Percentiles rank a stretch among this genome's conserved stretches.
Conservation (phyloP, 2,797 vertebrate genomes). For the Buceros bicornis region DNA sequence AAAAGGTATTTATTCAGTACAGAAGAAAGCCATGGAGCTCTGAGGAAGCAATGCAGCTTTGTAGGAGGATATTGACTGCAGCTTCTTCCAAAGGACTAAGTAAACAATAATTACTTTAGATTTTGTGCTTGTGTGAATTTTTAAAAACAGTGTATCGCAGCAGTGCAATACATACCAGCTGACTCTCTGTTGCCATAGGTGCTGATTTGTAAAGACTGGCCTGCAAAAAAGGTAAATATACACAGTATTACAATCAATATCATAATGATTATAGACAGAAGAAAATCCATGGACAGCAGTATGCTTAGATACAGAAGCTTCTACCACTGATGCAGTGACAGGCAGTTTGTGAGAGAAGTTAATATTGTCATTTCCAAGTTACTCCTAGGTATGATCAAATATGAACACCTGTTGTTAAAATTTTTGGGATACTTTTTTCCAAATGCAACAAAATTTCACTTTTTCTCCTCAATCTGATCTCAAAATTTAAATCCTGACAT, state of each 20-base stretch:
- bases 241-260: not conserved
- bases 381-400: not conserved
- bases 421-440: not conserved
- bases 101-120: not conserved
- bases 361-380: not conserved
- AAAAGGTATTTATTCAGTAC: not conserved
- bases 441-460: not conserved
- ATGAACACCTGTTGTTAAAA: not conserved
- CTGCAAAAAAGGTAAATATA: slow-evolving; percentile 68
- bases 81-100: not conserved
- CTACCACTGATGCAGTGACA: not conserved
- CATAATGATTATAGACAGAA: not conserved
- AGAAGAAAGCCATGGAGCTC: not conserved
- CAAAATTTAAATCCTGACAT: not conserved
- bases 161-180: slow-evolving; percentile 73
- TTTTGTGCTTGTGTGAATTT: not conserved
- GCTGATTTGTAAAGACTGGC: slow-evolving; percentile 74
- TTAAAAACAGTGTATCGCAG: not conserved
- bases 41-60: not conserved
- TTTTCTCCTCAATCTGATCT: not conserved
- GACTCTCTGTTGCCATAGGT: slow-evolving; percentile 63
- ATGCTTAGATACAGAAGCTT: not conserved
- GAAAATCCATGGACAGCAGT: not conserved
- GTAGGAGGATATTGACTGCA: not conserved
- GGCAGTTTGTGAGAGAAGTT: not conserved